A percentile compares a stretch with the other conserved stretches of the same genome.
Conservation (phyloP, 1,140 invertebrate species). For the Glossosoma conforme region DNA sequence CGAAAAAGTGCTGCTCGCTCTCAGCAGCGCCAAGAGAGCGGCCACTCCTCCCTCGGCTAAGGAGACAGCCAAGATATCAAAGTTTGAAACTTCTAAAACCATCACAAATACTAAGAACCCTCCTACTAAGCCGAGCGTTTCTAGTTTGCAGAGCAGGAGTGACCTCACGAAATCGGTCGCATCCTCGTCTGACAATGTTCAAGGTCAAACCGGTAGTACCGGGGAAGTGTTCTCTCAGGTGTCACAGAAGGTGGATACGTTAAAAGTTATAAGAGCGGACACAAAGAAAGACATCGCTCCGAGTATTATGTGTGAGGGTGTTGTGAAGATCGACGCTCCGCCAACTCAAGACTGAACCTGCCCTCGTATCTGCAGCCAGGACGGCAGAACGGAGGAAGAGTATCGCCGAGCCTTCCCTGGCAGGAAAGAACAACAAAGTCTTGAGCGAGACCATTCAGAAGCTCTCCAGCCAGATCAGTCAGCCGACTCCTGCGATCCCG, state of each 20-base stretch:
- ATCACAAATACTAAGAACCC: too few relatives aligned
- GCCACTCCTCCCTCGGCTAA: constrained; percentile 43
- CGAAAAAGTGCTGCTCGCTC: constrained; percentile 55
- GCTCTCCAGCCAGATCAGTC: constrained; percentile 49
- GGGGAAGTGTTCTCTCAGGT: neutral
- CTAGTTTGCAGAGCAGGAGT: too few relatives aligned
- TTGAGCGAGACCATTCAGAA: constrained; percentile 58
- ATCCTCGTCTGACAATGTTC: neutral
- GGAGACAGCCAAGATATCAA: constrained; percentile 36
- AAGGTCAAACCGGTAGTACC: neutral
- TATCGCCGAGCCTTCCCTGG: constrained; percentile 16
- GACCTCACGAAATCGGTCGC: constrained; percentile 2
- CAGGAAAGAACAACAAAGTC: constrained; percentile 53
- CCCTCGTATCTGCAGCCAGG: too few relatives aligned
- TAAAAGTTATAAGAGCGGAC: neutral
- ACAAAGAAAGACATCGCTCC: too few relatives aligned
- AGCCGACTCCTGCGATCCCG: constrained; percentile 38
- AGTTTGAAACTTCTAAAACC: constrained; percentile 18
- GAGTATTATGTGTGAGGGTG: too few relatives aligned
- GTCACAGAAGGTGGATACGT: constrained; percentile 3
- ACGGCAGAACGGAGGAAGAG: constrained; percentile 27
- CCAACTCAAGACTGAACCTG: too few relatives aligned
- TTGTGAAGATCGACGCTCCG: neutral
- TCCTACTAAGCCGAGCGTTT: too few relatives aligned
- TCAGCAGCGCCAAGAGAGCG: constrained; percentile 47